Percentiles rank a stretch among this genome's conserved stretches.
These are phyloP conservation scores for Cirrhinus molitorella DNA, from an alignment of 2,797 vertebrate genomes.

Conservation along the genomic window DNA sequence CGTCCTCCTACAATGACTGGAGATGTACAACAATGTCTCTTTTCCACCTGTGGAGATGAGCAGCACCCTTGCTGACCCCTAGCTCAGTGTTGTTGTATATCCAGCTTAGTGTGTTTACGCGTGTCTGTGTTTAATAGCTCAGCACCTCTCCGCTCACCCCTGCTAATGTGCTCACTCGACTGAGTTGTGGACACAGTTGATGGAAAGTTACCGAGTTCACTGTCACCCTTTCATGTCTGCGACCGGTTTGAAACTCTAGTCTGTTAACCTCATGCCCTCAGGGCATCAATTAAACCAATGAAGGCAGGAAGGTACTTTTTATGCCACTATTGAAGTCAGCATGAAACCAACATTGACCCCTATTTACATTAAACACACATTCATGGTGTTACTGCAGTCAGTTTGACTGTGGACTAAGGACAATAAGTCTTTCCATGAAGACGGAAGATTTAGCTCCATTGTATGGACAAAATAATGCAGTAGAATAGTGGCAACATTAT, in stretches of 20 bases:
- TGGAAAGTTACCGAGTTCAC: conserved; percentile 42
- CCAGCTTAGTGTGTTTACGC: conserved; percentile 32
- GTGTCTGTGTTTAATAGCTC: conserved; percentile 34
- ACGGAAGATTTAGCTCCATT: neutral
- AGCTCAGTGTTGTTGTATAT: conserved; percentile 12
- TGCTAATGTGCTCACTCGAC: conserved; percentile 34
- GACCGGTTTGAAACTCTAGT: conserved; percentile 24
- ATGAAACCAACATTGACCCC: neutral
- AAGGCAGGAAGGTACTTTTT: neutral
- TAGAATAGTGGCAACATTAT: neutral
- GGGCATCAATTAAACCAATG: conserved; percentile 33
- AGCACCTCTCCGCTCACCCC: conserved; percentile 5
- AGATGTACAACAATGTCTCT: neutral
- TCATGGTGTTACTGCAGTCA: neutral
- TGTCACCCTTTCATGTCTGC: conserved; percentile 37
- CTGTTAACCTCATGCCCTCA: conserved; percentile 16
- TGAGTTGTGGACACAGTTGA: conserved; percentile 35
- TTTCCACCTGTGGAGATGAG: conserved; percentile 31
- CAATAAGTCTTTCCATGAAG: neutral
- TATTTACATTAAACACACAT: neutral
- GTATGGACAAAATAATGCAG: neutral
- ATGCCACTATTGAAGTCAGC: neutral
- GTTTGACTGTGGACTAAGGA: neutral
- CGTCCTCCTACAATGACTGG: neutral
- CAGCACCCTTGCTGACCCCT: conserved; percentile 44